A percentile compares a stretch with the other conserved stretches of the same genome.
phyloP scores from a whole-genome alignment of 2,113 vertebrate genomes.

The Thermophis baileyi region DNA sequence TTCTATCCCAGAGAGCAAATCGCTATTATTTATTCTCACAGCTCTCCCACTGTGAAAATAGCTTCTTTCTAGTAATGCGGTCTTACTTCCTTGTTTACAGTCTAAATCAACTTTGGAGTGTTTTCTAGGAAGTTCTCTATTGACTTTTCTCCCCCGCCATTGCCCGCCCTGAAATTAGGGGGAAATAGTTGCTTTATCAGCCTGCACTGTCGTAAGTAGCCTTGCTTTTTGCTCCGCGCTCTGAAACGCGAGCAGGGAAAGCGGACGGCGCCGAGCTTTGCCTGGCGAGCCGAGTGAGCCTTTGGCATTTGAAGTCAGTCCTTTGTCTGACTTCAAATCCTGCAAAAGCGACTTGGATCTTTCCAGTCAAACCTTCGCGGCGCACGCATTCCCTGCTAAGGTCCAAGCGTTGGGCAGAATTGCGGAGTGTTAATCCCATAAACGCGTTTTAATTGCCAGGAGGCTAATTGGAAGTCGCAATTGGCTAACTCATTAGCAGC shows the following conservation, averaged over 20 bases:
- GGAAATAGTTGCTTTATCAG: constrained; percentile 22
- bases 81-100: constrained; percentile 12
- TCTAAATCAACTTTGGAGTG: constrained; percentile 35
- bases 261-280: neutral
- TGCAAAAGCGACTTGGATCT: neutral
- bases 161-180: constrained; percentile 25
- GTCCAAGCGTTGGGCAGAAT: neutral
- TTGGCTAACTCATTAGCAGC: neutral
- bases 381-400: neutral
- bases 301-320: neutral
- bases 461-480: constrained; percentile 9
- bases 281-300: neutral
- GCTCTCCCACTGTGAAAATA: constrained; percentile 12
- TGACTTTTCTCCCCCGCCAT: constrained; percentile 17
- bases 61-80: neutral
- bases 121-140: constrained; percentile 5
- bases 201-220: constrained; percentile 13
- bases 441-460: constrained; percentile 2
- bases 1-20: neutral
- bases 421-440: constrained; percentile 25
- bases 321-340: constrained; percentile 9
- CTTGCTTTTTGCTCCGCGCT: neutral
- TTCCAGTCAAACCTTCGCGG: neutral
- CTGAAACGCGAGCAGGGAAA: neutral
- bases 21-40: constrained; percentile 2